Percentiles rank a stretch among this genome's conserved stretches.
These are phyloP conservation scores for Helicoverpa assulta DNA, from an alignment of 2,888 invertebrate genomes.

Conservation along the genomic window DNA sequence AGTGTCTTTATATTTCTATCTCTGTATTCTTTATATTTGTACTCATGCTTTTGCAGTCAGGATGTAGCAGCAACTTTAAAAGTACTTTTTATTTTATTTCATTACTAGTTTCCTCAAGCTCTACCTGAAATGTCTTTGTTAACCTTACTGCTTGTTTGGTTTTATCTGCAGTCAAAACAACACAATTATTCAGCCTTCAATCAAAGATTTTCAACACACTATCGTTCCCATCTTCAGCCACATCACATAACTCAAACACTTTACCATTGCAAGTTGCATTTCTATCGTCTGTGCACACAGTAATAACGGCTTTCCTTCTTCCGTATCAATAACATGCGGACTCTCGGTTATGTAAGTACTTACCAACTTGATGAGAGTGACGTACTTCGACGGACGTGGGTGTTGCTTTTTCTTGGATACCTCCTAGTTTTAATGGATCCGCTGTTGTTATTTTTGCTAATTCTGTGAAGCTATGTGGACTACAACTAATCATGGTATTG, in stretches of 20 bases:
- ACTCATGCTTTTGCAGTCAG: too few relatives aligned
- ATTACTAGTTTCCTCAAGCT: too few relatives aligned
- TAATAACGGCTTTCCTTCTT: conserved; percentile 56
- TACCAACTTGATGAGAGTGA: conserved; percentile 25
- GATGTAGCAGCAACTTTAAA: too few relatives aligned
- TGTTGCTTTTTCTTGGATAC: conserved; percentile 21
- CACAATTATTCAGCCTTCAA: not conserved
- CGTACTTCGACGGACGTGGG: conserved; percentile 10
- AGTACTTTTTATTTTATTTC: too few relatives aligned
- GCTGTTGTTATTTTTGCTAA: not conserved
- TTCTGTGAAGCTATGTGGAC: too few relatives aligned
- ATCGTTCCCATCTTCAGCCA: not conserved
- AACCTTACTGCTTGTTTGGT: not conserved
- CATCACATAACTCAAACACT: conserved; percentile 14
- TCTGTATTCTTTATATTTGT: too few relatives aligned
- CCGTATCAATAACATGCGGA: conserved; percentile 54
- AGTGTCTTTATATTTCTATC: too few relatives aligned
- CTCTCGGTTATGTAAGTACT: conserved; percentile 36
- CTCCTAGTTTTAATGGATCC: conserved; percentile 4
- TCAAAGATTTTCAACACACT: not conserved
- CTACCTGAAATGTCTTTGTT: too few relatives aligned
- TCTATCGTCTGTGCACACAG: conserved; percentile 40
- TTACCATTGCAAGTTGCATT: conserved; percentile 17
- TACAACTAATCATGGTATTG: too few relatives aligned
- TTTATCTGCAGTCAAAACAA: not conserved